phyloP scores from a whole-genome alignment of 1,140 invertebrate species.

The Drosophila rufa region DNA sequence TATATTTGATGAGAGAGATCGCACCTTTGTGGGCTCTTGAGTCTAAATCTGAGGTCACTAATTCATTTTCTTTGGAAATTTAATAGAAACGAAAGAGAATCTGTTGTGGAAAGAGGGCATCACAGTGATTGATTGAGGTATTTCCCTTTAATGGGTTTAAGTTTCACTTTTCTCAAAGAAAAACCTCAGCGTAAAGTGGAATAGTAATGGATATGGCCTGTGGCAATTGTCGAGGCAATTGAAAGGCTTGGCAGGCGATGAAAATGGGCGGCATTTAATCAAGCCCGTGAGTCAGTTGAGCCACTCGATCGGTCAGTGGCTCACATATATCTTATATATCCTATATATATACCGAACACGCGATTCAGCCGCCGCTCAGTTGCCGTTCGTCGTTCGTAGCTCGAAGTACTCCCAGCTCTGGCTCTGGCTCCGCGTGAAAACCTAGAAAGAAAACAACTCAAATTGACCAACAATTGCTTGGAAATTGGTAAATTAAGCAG shows the following conservation, averaged over 20 bases:
- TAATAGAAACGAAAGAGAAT: neutral
- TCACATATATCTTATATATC: slow-evolving; percentile 17
- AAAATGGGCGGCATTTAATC: slow-evolving; percentile 41
- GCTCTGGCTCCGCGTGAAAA: slow-evolving; percentile 14
- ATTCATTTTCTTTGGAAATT: neutral
- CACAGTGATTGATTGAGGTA: neutral
- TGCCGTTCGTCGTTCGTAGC: slow-evolving; percentile 25
- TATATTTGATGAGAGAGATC: neutral
- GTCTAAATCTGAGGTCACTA: neutral
- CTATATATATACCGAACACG: slow-evolving; percentile 24
- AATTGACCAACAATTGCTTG: slow-evolving; percentile 49
- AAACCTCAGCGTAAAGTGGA: neutral
- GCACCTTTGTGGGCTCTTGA: slow-evolving; percentile 24
- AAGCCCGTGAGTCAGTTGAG: slow-evolving; percentile 38
- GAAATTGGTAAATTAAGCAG: slow-evolving; percentile 50
- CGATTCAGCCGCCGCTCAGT: slow-evolving; percentile 33
- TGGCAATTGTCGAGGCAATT: slow-evolving; percentile 25
- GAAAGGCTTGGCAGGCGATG: slow-evolving; percentile 18
- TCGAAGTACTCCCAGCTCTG: slow-evolving; percentile 19
- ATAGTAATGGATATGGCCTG: slow-evolving; percentile 26
- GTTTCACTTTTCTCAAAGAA: slow-evolving; percentile 25
- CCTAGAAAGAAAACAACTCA: slow-evolving; percentile 9
- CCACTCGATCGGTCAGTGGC: slow-evolving; percentile 28
- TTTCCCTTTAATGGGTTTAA: neutral
- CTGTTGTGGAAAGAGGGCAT: neutral